Base-by-base conservation (phyloP, 1,140 invertebrate species). In the Pantala flavescens region DNA sequence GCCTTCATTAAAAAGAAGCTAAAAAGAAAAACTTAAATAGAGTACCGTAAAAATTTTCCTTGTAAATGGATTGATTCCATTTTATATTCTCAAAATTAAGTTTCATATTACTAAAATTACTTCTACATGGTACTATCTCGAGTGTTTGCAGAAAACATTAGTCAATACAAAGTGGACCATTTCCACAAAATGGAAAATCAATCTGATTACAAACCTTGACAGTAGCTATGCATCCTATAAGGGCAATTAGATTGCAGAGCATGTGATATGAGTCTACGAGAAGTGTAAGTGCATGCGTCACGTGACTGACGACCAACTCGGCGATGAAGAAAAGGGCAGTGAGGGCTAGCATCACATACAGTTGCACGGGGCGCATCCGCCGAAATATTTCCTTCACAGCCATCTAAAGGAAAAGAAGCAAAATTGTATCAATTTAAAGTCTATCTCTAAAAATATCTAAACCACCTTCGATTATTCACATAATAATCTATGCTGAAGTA, bases 181-280 rank as follows among this genome's bases (percentile, higher is more conserved):
- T 36, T 9, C 28, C 3, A 9, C 28, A 36, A 9, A 5, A 36
- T 36, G 28, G 2, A 36, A 7, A 7, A 63, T 55, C 12, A 3
- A 63, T 63, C 11, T 77, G 2, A 21, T 16, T 21, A 63, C 81
- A 82, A 84, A 92, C 91, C 88, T 91, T 91, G 75, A 91, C 86
- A 12, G 91, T 90, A 23, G 90, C 83, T 43, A 93, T 87, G 80
- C 90, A 90, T 12, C 91, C 90, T 14, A 86, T 80, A 11, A 93
- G 84, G 11, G 90, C 89, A 28, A 93, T 85, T 71, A 92, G 88
- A 79, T 93, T 93, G 81, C 92, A 94, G 7, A 96, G 86, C 83
- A 92, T 91, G 82, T 95, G 92, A 84, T 95, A 95, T 9, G 92
- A 89, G 80, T 93, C 92, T 75, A 94, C 88, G 19, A 94, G 87